A percentile compares a stretch with the other conserved stretches of the same genome.
These are phyloP conservation scores for Macquaria ambigua DNA, from an alignment of 2,113 vertebrate species.

Conservation along the genomic window DNA sequence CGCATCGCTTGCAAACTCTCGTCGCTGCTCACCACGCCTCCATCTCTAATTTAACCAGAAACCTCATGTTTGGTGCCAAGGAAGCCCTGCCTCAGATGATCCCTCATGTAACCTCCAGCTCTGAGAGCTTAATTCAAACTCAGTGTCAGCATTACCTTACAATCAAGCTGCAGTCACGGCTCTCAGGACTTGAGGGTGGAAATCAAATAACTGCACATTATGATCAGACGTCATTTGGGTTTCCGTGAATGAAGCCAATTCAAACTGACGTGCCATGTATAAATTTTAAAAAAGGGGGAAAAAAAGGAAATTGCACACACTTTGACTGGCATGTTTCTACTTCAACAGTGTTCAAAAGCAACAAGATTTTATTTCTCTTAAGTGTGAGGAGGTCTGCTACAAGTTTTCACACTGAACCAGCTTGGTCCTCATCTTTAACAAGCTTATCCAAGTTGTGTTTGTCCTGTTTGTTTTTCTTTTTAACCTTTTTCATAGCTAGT, in stretches of 20 bases:
- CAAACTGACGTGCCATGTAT: slow-evolving; percentile 30
- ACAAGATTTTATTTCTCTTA: not conserved
- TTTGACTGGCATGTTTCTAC: slow-evolving; percentile 19
- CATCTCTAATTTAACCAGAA: slow-evolving; percentile 66
- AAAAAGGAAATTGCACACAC: slow-evolving; percentile 26
- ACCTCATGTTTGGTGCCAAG: slow-evolving; percentile 57
- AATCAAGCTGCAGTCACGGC: slow-evolving; percentile 64
- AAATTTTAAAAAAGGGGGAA: not conserved
- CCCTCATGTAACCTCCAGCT: slow-evolving; percentile 41
- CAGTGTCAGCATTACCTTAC: slow-evolving; percentile 45
- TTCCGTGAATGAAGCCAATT: slow-evolving; percentile 61
- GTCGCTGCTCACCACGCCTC: slow-evolving; percentile 70
- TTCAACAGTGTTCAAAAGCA: slow-evolving; percentile 29
- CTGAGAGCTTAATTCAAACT: slow-evolving; percentile 15
- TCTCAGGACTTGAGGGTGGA: slow-evolving; percentile 50
- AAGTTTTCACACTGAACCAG: slow-evolving; percentile 22
- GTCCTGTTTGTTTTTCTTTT: not conserved
- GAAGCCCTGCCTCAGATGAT: slow-evolving; percentile 40
- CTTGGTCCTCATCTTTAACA: not conserved
- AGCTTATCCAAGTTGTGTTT: not conserved
- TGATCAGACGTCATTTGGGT: slow-evolving; percentile 60
- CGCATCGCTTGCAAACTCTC: slow-evolving; percentile 20
- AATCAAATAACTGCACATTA: slow-evolving; percentile 68
- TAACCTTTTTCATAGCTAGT: not conserved
- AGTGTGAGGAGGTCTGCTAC: not conserved